Evolutionary conservation across 2,888 invertebrate species (phyloP).

Genomic region (Balanococcus diminutus): DNA sequence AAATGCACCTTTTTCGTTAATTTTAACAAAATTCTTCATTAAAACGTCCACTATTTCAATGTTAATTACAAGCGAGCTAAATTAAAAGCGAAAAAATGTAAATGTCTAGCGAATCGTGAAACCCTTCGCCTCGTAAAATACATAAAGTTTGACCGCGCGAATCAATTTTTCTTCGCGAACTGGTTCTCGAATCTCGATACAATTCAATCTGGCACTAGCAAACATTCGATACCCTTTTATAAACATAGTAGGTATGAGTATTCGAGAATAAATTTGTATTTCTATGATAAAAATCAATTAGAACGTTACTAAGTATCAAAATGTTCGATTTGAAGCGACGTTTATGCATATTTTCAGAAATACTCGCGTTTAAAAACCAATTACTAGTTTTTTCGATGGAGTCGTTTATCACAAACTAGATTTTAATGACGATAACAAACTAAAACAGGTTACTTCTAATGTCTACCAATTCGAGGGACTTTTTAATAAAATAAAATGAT

Average conservation of each 20-base stretch:
- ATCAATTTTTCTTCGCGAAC: not conserved
- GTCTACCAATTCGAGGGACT: not conserved
- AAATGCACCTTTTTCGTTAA: not conserved
- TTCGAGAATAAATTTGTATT: not conserved
- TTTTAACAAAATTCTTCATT: not conserved
- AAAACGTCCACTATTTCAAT: not conserved
- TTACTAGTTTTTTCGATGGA: not conserved
- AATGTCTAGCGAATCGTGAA: not conserved
- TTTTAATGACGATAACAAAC: not conserved
- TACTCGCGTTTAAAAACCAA: constrained; percentile 9
- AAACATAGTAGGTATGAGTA: too few species aligned
- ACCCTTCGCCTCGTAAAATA: not conserved
- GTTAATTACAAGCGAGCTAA: not conserved
- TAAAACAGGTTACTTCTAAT: not conserved
- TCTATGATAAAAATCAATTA: constrained; percentile 1
- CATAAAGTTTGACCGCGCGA: not conserved
- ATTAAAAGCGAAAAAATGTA: constrained; percentile 26
- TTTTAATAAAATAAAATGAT: not conserved
- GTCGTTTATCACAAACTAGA: not conserved
- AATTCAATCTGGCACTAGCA: not conserved
- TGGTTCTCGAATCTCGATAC: not conserved
- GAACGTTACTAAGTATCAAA: not conserved
- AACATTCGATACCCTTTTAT: not conserved
- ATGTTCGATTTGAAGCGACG: not conserved
- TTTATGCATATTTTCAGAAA: not conserved